A percentile compares a stretch with the other conserved stretches of the same genome.
phyloP scores from a whole-genome alignment of 1,140 invertebrate genomes.

The Drusus annulatus region DNA sequence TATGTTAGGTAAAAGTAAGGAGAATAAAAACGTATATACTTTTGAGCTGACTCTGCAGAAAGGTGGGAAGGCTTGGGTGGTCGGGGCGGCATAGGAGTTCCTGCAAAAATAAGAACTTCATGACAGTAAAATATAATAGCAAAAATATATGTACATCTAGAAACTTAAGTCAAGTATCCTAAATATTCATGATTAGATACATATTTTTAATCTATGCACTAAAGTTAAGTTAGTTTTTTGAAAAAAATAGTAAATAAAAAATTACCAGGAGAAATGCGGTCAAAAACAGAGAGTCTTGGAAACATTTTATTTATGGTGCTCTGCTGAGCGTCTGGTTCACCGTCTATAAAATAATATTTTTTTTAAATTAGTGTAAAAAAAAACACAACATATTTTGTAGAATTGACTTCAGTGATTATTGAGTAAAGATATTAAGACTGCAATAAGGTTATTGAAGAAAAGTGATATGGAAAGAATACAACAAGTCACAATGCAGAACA shows the following conservation, averaged over 20 bases:
- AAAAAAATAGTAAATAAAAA: constrained; percentile 3
- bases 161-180: too few relatives aligned
- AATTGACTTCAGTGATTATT: too few relatives aligned
- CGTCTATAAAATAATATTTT: not conserved
- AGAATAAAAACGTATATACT: constrained; percentile 51
- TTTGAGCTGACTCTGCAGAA: constrained; percentile 70
- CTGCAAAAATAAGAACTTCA: constrained; percentile 58
- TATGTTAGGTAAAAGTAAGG: not conserved
- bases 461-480: too few relatives aligned
- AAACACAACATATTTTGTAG: too few relatives aligned
- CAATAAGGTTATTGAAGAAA: too few relatives aligned
- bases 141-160: too few relatives aligned
- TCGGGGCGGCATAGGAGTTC: constrained; percentile 76
- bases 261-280: not conserved
- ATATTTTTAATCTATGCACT: too few relatives aligned
- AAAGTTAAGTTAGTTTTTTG: too few relatives aligned
- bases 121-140: not conserved
- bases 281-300: not conserved
- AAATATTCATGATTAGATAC: too few relatives aligned
- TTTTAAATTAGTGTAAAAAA: too few relatives aligned
- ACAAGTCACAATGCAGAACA: too few relatives aligned
- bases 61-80: constrained; percentile 83
- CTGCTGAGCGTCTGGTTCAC: not conserved
- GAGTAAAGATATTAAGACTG: too few relatives aligned
- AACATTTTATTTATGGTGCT: not conserved